Conservation (phyloP, 2,797 vertebrate species). For the Lepus oiostolus region DNA sequence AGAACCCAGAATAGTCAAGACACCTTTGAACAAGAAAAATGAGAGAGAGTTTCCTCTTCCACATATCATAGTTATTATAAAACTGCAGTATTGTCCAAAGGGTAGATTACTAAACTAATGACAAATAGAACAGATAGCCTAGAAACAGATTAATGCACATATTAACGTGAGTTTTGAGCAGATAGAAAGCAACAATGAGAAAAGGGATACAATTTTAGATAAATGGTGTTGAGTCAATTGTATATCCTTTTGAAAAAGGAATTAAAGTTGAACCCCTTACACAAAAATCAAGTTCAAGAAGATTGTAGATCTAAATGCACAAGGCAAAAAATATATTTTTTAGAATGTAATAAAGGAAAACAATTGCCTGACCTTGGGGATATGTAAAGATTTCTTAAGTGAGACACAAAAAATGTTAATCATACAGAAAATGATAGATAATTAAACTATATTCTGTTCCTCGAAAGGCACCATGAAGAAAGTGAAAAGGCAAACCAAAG, state of each 20-base stretch:
- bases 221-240: neutral
- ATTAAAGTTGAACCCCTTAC: neutral
- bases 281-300: neutral
- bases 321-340: neutral
- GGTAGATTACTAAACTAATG: neutral
- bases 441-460: neutral
- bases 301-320: neutral
- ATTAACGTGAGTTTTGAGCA: slow-evolving; percentile 15
- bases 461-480: neutral
- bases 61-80: neutral
- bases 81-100: neutral
- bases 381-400: slow-evolving; percentile 12
- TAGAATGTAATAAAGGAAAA: neutral
- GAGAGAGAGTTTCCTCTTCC: neutral
- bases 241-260: neutral
- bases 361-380: neutral
- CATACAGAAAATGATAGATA: neutral
- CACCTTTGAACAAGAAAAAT: neutral
- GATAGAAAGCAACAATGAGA: neutral
- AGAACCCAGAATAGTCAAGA: neutral
- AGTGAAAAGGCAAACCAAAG: neutral
- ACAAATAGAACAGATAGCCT: neutral
- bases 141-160: neutral
- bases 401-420: neutral
- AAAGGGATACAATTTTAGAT: neutral